Percentiles rank a stretch among this genome's conserved stretches.
Evolutionary conservation across 2,113 vertebrate species (phyloP).

Genomic region (Cololabis saira): DNA sequence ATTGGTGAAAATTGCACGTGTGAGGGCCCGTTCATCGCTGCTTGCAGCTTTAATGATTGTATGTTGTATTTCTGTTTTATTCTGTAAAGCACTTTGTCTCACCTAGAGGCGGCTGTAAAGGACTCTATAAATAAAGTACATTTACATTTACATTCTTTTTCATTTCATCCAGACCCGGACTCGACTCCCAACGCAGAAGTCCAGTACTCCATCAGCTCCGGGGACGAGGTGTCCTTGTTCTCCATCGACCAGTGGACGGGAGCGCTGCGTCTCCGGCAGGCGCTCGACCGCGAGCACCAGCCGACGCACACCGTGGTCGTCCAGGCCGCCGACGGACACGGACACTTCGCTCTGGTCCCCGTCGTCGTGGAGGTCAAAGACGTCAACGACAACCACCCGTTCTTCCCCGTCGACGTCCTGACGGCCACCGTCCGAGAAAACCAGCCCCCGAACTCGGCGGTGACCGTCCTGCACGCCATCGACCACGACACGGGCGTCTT

Average conservation of each 20-base stretch:
- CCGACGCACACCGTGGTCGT: constrained; percentile 86
- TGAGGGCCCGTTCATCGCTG: no score
- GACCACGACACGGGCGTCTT: constrained; percentile 89
- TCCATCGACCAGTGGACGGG: constrained; percentile 89
- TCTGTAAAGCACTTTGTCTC: no score
- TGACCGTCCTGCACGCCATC: constrained; percentile 89
- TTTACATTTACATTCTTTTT: no score
- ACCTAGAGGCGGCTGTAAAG: no score
- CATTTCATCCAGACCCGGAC: constrained; percentile 82
- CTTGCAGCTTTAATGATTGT: no score
- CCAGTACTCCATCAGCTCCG: constrained; percentile 91
- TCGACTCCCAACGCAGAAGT: constrained; percentile 85
- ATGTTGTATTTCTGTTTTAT: no score
- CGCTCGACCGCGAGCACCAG: constrained; percentile 88
- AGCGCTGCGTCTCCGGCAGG: constrained; percentile 81
- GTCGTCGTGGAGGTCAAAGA: constrained; percentile 93
- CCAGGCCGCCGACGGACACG: constrained; percentile 85
- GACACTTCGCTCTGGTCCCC: constrained; percentile 87
- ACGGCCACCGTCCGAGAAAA: constrained; percentile 93
- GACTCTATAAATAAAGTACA: no score
- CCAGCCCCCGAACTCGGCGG: constrained; percentile 87
- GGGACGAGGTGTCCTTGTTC: constrained; percentile 88
- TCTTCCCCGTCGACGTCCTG: constrained; percentile 89
- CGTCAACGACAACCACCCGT: constrained; percentile 91
- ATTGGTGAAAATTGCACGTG: no score